Conservation (phyloP, 1,140 invertebrate genomes). For the Stegodyphus dumicola region DNA sequence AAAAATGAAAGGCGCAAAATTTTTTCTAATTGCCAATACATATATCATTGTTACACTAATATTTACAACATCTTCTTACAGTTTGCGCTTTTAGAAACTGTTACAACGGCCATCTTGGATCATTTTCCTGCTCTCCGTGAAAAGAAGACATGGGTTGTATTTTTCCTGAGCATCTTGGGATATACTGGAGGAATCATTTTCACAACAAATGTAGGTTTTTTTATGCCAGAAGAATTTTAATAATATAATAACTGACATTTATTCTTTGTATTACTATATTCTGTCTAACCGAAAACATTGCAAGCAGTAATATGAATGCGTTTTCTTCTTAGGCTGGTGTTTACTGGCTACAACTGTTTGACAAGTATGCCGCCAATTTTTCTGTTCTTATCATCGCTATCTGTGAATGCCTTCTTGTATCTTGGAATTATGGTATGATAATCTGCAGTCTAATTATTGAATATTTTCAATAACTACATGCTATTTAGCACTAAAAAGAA, state of each 20-base stretch:
- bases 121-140: conserved; percentile 72
- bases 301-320: neutral
- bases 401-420: conserved; percentile 69
- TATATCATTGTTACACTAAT: neutral
- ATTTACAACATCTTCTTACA: conserved; percentile 24
- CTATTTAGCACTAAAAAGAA: too few species aligned
- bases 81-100: conserved; percentile 68
- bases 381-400: conserved; percentile 84
- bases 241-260: neutral
- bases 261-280: neutral
- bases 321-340: conserved; percentile 74
- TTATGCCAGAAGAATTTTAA: neutral
- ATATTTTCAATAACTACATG: too few species aligned
- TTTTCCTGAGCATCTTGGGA: conserved; percentile 73
- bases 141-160: conserved; percentile 73
- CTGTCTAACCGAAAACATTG: neutral
- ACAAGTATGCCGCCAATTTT: conserved; percentile 88
- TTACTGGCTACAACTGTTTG: conserved; percentile 86
- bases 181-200: conserved; percentile 74
- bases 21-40: too few species aligned
- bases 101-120: conserved; percentile 72
- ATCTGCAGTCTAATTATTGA: too few species aligned
- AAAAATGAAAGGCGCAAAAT: too few species aligned
- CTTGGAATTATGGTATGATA: conserved; percentile 69
- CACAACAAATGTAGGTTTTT: conserved; percentile 62